These are phyloP conservation scores for Crocuta crocuta DNA, from an alignment of 2,113 vertebrate species.

Conservation along the genomic window DNA sequence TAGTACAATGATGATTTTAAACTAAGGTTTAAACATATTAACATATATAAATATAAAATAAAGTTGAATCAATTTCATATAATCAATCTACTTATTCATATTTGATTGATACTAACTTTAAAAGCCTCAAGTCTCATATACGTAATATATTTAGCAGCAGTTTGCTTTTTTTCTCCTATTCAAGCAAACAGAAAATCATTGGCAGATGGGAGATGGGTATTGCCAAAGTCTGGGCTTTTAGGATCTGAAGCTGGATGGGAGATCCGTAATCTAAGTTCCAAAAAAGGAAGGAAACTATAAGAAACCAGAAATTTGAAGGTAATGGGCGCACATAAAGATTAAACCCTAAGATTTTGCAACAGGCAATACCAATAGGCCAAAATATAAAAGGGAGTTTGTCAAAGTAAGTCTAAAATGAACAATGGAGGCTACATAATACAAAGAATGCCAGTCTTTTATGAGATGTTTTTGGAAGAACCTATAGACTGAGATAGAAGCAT, in stretches of 20 bases:
- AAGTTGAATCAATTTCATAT: not conserved
- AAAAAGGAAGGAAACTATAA: not conserved
- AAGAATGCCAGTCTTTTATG: rapidly evolving
- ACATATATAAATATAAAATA: not conserved
- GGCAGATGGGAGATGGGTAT: rapidly evolving
- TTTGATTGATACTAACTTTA: not conserved
- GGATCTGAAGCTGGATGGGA: not conserved
- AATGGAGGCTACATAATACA: not conserved
- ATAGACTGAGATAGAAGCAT: not conserved
- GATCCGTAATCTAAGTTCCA: not conserved
- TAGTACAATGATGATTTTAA: not conserved
- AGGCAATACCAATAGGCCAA: not conserved
- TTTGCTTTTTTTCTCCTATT: not conserved
- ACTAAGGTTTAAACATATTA: not conserved
- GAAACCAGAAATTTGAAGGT: not conserved
- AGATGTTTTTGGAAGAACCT: not conserved
- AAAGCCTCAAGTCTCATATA: not conserved
- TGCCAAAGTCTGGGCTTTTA: not conserved
- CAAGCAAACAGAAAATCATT: not conserved
- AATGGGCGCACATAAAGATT: not conserved
- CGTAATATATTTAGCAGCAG: not conserved
- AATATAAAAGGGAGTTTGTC: not conserved
- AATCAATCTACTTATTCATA: not conserved
- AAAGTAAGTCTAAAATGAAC: not conserved
- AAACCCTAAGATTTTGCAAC: not conserved